Evolutionary conservation across 2,797 vertebrate genomes (phyloP), one percentile per base, ranked within the genome.

Genomic region (Rhabdomys pumilio): DNA sequence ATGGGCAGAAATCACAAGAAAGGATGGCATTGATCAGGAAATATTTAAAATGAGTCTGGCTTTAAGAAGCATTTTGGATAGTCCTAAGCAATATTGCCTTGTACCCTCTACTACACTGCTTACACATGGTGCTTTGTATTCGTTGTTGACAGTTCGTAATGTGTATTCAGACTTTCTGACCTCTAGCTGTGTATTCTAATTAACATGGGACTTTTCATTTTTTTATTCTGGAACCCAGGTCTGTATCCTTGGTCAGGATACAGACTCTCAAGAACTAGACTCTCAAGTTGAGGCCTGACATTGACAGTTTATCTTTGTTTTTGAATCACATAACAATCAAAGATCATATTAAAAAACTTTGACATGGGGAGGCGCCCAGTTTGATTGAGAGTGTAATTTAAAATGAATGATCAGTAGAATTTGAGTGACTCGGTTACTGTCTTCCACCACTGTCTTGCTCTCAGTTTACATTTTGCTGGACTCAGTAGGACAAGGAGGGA

Each of bases 291-390:
- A 86, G 7, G 26, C 72, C 44, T 19, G 26, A 41, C 8, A 29
- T 50, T 44, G 80, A 6, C 50, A 86, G 19, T 79, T 85, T 87
- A 44, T 59, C 67, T 8, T 76, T 96, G 82, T 14, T 90, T 90
- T 94, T 34, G 67, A 73, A 61, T 77, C 6, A 55, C 41, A 80
- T 95, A 67, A 55, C 85, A 93, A 65, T 61, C 55, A 84, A 77
- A 67, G 91, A 67, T 67, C 55, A 76, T 24, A 75, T 44, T 17
- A 76, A 76, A n/a, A 61, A 14, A 4, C 20, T 53, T n/a, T 14
- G 41, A 3, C 6, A 17, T 0, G 4, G n/a, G 47, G 22, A n/a
- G n/a, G 3, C 41, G 1, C 41, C 13, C 26, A 24, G 55, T 11
- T 47, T 61, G 72, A 63, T 22, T 89, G 17, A 47, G n/a, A 9